A percentile compares a stretch with the other conserved stretches of the same genome.
These are phyloP conservation scores for Euphysa ruthae DNA, from an alignment of 30 jellyfish, hydroid and myxozoan species.

Conservation along the genomic window DNA sequence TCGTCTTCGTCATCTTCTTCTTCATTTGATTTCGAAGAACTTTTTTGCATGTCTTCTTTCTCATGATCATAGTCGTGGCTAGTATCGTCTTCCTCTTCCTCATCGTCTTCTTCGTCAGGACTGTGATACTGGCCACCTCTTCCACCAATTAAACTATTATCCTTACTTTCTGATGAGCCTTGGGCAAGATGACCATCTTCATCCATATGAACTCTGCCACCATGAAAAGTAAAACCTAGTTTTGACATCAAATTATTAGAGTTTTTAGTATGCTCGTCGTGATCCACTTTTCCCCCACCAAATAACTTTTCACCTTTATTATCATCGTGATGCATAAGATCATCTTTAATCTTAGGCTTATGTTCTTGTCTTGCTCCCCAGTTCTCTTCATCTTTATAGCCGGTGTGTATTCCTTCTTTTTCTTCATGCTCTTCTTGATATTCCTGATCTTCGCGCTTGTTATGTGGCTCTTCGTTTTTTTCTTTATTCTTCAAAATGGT, in stretches of 20 bases:
- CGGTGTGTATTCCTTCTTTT: slow-evolving; percentile 1
- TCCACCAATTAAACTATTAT: slow-evolving; percentile 1
- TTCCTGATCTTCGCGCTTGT: too few species aligned
- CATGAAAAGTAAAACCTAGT: slow-evolving; percentile 17
- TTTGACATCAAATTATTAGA: background rate
- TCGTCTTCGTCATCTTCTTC: background rate
- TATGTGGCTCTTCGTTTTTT: background rate
- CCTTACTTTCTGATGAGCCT: background rate
- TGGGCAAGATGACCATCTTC: slow-evolving; percentile 23
- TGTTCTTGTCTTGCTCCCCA: background rate
- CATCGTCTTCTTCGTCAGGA: background rate
- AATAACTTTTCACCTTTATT: background rate
- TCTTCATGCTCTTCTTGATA: too few species aligned
- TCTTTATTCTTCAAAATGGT: background rate
- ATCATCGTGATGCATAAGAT: background rate
- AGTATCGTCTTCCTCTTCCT: background rate
- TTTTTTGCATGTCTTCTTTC: background rate
- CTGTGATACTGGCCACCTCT: slow-evolving; percentile 9
- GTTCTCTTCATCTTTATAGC: slow-evolving; percentile 16
- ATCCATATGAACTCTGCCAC: slow-evolving; percentile 27
- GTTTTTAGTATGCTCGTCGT: slow-evolving; percentile 1
- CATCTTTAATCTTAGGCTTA: background rate
- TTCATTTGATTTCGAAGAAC: background rate
- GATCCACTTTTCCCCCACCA: slow-evolving; percentile 1
- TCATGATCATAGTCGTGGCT: too few species aligned